Percentiles rank a stretch among this genome's conserved stretches.
phyloP scores from a whole-genome alignment of 2,113 vertebrate species.

The Eidolon helvum region DNA sequence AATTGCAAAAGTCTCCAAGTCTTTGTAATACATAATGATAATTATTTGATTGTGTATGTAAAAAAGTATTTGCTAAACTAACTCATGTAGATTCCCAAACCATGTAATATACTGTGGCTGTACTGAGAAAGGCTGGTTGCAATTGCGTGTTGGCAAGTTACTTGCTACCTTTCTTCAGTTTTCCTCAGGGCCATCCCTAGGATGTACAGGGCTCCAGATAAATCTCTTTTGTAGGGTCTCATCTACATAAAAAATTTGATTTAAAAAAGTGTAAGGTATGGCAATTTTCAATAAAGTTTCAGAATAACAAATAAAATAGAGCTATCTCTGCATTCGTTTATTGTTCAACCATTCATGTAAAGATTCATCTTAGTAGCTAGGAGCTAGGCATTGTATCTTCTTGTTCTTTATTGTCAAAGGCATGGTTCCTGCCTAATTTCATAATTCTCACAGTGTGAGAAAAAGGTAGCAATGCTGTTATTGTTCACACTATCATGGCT shows the following conservation, averaged over 20 bases:
- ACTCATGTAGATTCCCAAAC: background rate
- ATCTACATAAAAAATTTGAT: background rate
- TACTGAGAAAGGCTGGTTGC: background rate
- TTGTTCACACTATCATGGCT: background rate
- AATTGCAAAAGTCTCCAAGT: background rate
- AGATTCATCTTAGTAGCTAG: background rate
- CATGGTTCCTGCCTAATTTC: background rate
- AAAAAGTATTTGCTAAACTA: conserved; percentile 19
- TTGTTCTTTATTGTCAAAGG: background rate
- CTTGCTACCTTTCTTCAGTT: background rate
- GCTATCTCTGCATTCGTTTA: background rate
- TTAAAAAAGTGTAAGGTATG: background rate
- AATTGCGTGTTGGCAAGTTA: background rate
- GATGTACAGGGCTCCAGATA: background rate
- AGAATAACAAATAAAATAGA: background rate
- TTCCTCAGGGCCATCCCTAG: background rate
- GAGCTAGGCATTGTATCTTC: background rate
- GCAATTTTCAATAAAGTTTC: background rate
- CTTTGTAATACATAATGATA: background rate
- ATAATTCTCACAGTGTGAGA: background rate
- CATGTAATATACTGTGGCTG: background rate
- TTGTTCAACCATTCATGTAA: background rate
- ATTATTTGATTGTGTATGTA: background rate
- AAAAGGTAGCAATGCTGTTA: background rate
- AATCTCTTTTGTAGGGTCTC: background rate